A percentile compares a stretch with the other conserved stretches of the same genome.
These are phyloP conservation scores for Pachypeltis micranthus DNA, from an alignment of 1,140 invertebrate species.

Conservation along the genomic window DNA sequence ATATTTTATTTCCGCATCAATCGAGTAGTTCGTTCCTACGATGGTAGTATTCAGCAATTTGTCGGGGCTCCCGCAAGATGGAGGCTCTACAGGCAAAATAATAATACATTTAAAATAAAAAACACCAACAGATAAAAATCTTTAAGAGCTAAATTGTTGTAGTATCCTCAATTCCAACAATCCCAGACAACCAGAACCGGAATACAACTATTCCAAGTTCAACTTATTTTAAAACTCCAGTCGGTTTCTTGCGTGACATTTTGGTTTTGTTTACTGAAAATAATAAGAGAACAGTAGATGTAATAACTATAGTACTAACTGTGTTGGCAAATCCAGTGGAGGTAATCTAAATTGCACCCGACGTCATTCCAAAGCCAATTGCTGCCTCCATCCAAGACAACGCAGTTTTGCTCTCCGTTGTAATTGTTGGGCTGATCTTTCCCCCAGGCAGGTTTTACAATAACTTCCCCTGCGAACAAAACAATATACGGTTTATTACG, in stretches of 20 bases:
- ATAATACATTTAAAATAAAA: no score
- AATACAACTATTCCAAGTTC: no score
- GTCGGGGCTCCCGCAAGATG: constrained; percentile 75
- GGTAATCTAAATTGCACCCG: constrained; percentile 80
- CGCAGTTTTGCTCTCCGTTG: constrained; percentile 88
- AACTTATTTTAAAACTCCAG: constrained; percentile 7
- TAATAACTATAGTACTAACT: no score
- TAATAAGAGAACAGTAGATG: no score
- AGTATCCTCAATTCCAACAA: no score
- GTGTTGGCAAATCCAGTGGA: constrained; percentile 87
- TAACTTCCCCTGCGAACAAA: constrained; percentile 51
- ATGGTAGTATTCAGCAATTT: constrained; percentile 72
- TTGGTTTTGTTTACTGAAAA: constrained; percentile 25
- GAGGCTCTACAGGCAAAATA: constrained; percentile 65
- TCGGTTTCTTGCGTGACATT: not conserved
- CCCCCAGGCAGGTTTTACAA: constrained; percentile 72
- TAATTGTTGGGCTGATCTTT: constrained; percentile 92
- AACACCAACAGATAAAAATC: constrained; percentile 12
- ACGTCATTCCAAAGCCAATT: constrained; percentile 92
- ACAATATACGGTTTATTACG: no score
- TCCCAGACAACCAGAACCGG: no score
- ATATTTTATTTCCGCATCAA: constrained; percentile 62
- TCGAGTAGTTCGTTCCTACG: constrained; percentile 50
- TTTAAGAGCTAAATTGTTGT: constrained; percentile 1
- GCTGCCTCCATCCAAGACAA: constrained; percentile 75